Evolutionary conservation across 2,888 invertebrate genomes (phyloP).

Genomic region (Sympetrum striolatum): DNA sequence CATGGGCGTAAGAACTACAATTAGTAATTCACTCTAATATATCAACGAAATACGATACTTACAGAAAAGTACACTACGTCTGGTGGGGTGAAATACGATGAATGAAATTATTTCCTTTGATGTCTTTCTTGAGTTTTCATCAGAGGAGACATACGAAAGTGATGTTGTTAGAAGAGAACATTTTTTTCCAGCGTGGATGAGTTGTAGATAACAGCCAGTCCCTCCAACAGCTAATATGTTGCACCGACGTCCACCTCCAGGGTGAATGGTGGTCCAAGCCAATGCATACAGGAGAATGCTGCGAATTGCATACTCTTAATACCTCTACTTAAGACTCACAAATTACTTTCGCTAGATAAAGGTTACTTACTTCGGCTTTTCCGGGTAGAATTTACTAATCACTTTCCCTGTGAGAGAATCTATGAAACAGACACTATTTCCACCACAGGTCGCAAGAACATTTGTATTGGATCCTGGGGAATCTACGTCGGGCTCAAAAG

Average conservation of each 20-base stretch:
- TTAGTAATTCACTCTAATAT: no score
- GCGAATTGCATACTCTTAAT: background rate
- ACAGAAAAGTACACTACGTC: background rate
- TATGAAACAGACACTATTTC: slow-evolving; percentile 61
- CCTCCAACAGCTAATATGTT: slow-evolving; percentile 28
- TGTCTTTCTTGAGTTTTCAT: background rate
- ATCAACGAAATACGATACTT: background rate
- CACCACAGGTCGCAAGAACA: slow-evolving; percentile 62
- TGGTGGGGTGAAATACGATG: background rate
- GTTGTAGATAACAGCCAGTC: slow-evolving; percentile 45
- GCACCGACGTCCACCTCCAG: background rate
- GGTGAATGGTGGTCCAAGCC: slow-evolving; percentile 4
- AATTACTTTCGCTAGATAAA: background rate
- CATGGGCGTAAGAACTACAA: no score
- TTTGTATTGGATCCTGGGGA: slow-evolving; percentile 54
- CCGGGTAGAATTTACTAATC: slow-evolving; percentile 57
- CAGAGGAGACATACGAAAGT: no score
- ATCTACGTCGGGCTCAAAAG: slow-evolving; percentile 58
- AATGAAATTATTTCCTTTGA: background rate
- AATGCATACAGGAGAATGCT: background rate
- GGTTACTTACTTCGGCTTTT: slow-evolving; percentile 18
- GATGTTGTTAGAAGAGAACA: background rate
- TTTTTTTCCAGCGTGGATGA: slow-evolving; percentile 47
- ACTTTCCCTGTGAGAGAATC: slow-evolving; percentile 59
- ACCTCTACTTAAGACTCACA: background rate